A percentile compares a stretch with the other conserved stretches of the same genome.
These are phyloP conservation scores for Epinotia demarniana DNA, from an alignment of 2,888 invertebrate genomes.

Conservation along the genomic window DNA sequence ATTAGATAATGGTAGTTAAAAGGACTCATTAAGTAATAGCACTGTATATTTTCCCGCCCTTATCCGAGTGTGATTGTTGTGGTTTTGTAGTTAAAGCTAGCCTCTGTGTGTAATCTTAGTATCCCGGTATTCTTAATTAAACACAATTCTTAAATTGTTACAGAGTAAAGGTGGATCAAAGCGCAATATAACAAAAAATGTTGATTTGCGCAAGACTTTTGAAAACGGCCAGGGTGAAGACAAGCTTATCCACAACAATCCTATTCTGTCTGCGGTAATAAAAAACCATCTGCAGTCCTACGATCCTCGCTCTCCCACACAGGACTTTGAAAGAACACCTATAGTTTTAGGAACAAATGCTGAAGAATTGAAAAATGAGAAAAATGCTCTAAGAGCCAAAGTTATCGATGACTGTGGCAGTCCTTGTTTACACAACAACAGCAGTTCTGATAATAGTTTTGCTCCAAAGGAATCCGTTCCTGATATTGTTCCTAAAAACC, in stretches of 20 bases:
- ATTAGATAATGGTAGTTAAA: not conserved
- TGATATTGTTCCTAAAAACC: slow-evolving; percentile 72
- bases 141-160: slow-evolving; percentile 58
- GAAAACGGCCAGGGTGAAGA: slow-evolving; percentile 70
- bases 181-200: slow-evolving; percentile 80
- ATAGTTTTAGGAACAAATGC: slow-evolving; percentile 70
- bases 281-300: slow-evolving; percentile 79
- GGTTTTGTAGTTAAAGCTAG: not conserved
- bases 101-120: not conserved
- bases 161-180: slow-evolving; percentile 73
- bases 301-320: slow-evolving; percentile 85
- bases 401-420: slow-evolving; percentile 60
- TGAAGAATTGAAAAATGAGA: slow-evolving; percentile 57
- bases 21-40: not conserved
- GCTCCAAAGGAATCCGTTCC: slow-evolving; percentile 59
- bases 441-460: slow-evolving; percentile 60
- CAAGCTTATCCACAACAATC: slow-evolving; percentile 76
- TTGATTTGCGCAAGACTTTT: slow-evolving; percentile 78
- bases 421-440: slow-evolving; percentile 61
- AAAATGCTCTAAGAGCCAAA: slow-evolving; percentile 53
- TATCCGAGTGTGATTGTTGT: not conserved
- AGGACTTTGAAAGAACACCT: slow-evolving; percentile 86
- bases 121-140: not conserved
- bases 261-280: slow-evolving; percentile 78
- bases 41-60: slow-evolving; percentile 7